These are phyloP conservation scores for Characodon lateralis DNA, from an alignment of 2,797 vertebrate genomes.

Conservation along the genomic window DNA sequence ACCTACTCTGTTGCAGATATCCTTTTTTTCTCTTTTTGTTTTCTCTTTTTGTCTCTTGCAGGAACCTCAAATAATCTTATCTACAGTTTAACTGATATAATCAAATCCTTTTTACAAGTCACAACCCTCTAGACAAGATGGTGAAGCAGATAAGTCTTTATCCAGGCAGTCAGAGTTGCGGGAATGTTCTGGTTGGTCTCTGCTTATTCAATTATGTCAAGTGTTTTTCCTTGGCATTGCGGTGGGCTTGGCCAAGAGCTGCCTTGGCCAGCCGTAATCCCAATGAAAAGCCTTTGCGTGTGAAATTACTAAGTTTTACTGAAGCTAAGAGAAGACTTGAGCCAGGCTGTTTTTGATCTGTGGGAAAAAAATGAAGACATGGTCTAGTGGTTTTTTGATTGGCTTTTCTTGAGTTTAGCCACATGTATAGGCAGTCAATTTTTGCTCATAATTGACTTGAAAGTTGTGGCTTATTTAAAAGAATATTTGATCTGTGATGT, in stretches of 20 bases:
- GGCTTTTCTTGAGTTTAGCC: conserved; percentile 19
- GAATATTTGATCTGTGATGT: conserved; percentile 36
- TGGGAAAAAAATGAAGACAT: conserved; percentile 32
- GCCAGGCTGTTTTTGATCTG: conserved; percentile 49
- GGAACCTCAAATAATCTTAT: conserved; percentile 21
- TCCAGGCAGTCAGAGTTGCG: conserved; percentile 20
- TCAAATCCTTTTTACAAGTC: conserved; percentile 40
- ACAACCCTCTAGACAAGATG: conserved; percentile 46
- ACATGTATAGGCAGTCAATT: conserved; percentile 13
- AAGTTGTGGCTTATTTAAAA: conserved; percentile 26
- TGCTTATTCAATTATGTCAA: conserved; percentile 80
- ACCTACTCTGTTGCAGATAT: conserved; percentile 10
- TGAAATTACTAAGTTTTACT: conserved; percentile 66
- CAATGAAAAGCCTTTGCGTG: conserved; percentile 68
- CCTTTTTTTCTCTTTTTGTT: conserved; percentile 11
- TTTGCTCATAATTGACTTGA: conserved; percentile 30
- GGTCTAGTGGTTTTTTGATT: conserved; percentile 41
- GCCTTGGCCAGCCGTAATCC: conserved; percentile 56
- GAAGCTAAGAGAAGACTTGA: conserved; percentile 47
- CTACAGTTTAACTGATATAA: conserved; percentile 40
- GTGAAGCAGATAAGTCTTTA: conserved; percentile 42
- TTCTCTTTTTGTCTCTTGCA: background rate
- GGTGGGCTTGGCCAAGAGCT: conserved; percentile 46
- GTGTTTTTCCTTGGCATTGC: conserved; percentile 76
- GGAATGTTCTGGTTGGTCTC: conserved; percentile 57